These are phyloP conservation scores for Pandion haliaetus DNA, from an alignment of 2,113 vertebrate genomes.

Conservation along the genomic window DNA sequence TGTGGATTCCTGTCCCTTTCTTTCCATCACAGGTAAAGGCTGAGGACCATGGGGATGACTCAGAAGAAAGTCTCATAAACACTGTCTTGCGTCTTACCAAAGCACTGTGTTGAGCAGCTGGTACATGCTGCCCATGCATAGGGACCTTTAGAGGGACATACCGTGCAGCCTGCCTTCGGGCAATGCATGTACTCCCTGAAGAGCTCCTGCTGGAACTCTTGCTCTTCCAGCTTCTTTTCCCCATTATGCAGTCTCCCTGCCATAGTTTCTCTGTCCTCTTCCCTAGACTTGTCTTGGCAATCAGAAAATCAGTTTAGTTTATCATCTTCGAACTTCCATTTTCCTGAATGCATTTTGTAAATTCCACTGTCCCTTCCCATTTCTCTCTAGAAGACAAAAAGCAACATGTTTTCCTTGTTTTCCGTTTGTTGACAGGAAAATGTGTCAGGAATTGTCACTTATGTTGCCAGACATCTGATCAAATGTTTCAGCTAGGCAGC, in stretches of 20 bases:
- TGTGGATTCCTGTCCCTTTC: not conserved
- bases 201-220: conserved; percentile 60
- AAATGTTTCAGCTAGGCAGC: conserved; percentile 41
- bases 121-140: conserved; percentile 26
- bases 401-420: conserved; percentile 40
- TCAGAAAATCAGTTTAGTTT: conserved; percentile 55
- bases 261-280: conserved; percentile 64
- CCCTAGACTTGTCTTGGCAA: conserved; percentile 56
- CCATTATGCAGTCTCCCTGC: conserved; percentile 57
- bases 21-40: not conserved
- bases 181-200: conserved; percentile 63
- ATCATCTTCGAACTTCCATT: conserved; percentile 37
- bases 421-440: conserved; percentile 46
- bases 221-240: conserved; percentile 62
- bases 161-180: conserved; percentile 60
- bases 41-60: not conserved
- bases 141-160: conserved; percentile 59
- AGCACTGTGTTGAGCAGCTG: conserved; percentile 45
- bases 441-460: conserved; percentile 43
- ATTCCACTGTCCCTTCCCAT: conserved; percentile 51
- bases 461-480: conserved; percentile 40
- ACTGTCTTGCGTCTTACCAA: not conserved
- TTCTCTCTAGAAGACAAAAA: conserved; percentile 57
- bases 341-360: conserved; percentile 30
- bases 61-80: conserved; percentile 12